Base-by-base conservation (phyloP, 2,113 vertebrate species). In the Chamaea fasciata region DNA sequence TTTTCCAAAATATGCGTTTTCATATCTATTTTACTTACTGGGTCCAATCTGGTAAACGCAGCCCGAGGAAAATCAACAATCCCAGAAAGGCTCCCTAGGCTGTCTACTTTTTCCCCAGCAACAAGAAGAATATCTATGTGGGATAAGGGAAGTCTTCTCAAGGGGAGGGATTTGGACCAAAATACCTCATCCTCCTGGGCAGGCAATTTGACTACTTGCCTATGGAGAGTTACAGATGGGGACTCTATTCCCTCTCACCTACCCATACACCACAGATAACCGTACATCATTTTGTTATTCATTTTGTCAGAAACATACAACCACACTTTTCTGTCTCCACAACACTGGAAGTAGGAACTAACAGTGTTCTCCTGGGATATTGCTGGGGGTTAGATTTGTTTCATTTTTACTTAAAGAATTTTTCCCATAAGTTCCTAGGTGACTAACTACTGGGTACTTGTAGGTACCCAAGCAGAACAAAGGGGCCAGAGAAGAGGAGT, bases 151-250 rank as follows among this genome's bases (percentile, higher is more conserved):
- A 87, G 4, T 47, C 59, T 31, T 92, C 60, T 30, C 27, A 57
- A 35, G 57, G 35, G 18, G 80, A 69, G 16, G 16, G 14, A 49
- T 49, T 27, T 57, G 16, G 27, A 76, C 21, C 13, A 83, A 59
- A 31, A 44, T 15, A 49, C 60, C 76, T 73, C 41, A 78, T 41
- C 30, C 35, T 85, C 17, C 47, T 33, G 31, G 21, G 27, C 10
- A 52, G 8, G 16, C 7, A 11, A 89, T 41, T 4, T 41, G 56
- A 57, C n/a, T 87, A 16, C 17, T 47, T 73, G 39, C 3, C 55
- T 39, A 47, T 0, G 35, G 7, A 18, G 11, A 79, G 10, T n/a
- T 90, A 75, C 0, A 3, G 15, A 86, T 1, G 1, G 10, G 22
- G 15, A 89, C n/a, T 17, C 15, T 33, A 24, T 46, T 50, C 26